Evolutionary conservation across 2,113 vertebrate genomes (phyloP).

Genomic region (Aplodontia rufa): DNA sequence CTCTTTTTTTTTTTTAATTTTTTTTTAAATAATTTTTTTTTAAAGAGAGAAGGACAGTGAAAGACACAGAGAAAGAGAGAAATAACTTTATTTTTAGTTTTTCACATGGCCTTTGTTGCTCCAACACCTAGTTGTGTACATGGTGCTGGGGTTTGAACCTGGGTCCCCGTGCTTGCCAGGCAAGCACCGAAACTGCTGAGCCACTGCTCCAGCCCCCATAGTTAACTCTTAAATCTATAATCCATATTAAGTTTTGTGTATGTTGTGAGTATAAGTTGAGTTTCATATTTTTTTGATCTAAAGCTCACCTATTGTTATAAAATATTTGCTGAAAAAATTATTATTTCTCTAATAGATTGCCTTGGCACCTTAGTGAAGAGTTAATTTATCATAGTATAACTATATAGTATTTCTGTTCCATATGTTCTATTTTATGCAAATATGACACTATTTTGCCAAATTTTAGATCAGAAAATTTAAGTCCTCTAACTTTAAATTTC

Average conservation of each 20-base stretch:
- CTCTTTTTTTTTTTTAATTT: too few relatives aligned
- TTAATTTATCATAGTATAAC: background rate
- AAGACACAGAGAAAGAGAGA: too few relatives aligned
- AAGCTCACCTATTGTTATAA: background rate
- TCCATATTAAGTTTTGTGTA: background rate
- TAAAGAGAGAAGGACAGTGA: too few relatives aligned
- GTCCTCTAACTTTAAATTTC: background rate
- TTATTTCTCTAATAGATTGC: background rate
- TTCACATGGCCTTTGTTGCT: too few relatives aligned
- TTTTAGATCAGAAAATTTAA: background rate
- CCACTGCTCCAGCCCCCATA: too few relatives aligned
- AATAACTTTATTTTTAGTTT: too few relatives aligned
- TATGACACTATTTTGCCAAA: background rate
- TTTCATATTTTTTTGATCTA: background rate
- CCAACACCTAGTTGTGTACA: too few relatives aligned
- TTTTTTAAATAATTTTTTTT: too few relatives aligned
- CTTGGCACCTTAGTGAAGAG: background rate
- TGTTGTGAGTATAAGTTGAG: background rate
- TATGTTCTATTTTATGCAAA: background rate
- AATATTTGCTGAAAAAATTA: background rate
- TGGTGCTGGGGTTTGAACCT: too few relatives aligned
- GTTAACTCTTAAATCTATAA: background rate
- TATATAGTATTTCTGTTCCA: background rate
- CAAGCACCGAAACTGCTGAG: too few relatives aligned
- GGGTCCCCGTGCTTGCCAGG: too few relatives aligned